These are phyloP conservation scores for Campylorhamphus procurvoides DNA, from an alignment of 2,113 vertebrate species.

Conservation along the genomic window DNA sequence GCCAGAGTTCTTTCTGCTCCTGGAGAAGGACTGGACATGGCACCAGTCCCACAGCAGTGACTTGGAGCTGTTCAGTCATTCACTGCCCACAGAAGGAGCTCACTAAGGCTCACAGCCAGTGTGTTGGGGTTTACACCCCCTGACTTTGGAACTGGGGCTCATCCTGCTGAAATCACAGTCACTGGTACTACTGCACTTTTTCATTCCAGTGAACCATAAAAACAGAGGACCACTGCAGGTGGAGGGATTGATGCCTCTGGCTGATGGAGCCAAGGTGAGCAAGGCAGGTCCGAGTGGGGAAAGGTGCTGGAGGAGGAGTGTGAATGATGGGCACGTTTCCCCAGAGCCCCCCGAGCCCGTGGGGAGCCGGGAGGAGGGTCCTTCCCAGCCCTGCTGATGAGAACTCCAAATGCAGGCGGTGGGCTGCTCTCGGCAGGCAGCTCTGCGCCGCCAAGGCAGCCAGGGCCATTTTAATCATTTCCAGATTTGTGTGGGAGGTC, in stretches of 20 bases:
- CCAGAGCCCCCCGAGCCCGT: not conserved
- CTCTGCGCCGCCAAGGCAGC: conserved; percentile 58
- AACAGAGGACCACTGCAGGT: accelerated
- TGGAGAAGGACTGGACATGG: accelerated
- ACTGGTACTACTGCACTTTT: not conserved
- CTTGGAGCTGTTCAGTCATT: not conserved
- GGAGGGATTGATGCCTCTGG: accelerated
- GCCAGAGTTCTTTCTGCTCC: not conserved
- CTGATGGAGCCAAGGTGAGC: accelerated
- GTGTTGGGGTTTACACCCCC: accelerated
- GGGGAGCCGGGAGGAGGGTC: not conserved
- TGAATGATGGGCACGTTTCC: accelerated
- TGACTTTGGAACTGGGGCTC: not conserved
- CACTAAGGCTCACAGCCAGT: accelerated
- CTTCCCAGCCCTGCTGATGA: conserved; percentile 72
- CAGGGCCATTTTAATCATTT: conserved; percentile 90
- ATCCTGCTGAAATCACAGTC: not conserved
- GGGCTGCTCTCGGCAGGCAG: conserved; percentile 70
- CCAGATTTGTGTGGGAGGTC: conserved; percentile 99
- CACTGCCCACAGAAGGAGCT: not conserved
- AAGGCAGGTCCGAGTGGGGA: not conserved
- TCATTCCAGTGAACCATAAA: not conserved
- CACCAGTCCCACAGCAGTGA: accelerated
- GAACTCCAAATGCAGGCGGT: conserved; percentile 75
- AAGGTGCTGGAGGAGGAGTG: accelerated